Percentiles rank a stretch among this genome's conserved stretches.
These are phyloP conservation scores for Gallirallus australis DNA, from an alignment of 2,797 vertebrate species.

Conservation along the genomic window DNA sequence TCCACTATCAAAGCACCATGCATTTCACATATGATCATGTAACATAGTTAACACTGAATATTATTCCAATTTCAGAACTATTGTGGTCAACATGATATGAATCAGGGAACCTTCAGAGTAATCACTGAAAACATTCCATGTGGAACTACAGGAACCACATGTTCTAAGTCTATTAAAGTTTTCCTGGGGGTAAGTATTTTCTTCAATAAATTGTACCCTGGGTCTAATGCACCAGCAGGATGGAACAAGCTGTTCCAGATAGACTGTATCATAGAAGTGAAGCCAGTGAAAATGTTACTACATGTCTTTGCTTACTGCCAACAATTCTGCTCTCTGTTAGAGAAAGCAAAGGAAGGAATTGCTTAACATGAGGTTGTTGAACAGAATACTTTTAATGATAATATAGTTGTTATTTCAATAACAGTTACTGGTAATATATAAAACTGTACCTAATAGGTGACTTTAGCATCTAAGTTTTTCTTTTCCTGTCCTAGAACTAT, in stretches of 20 bases:
- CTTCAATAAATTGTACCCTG: not conserved
- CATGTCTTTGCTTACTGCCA: not conserved
- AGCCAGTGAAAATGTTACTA: not conserved
- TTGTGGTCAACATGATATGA: slow-evolving; percentile 72
- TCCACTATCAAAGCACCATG: not conserved
- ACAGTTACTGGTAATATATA: not conserved
- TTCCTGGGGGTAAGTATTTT: slow-evolving; percentile 82
- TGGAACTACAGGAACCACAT: slow-evolving; percentile 90
- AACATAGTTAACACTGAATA: not conserved
- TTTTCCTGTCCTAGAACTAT: slow-evolving; percentile 77
- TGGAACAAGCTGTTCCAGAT: not conserved
- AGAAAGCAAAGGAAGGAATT: not conserved
- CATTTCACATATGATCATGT: not conserved
- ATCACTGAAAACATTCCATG: slow-evolving; percentile 92
- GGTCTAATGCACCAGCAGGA: not conserved
- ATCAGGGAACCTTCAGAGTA: slow-evolving; percentile 84
- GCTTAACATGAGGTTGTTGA: not conserved
- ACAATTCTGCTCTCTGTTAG: not conserved
- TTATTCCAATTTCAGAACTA: slow-evolving; percentile 79
- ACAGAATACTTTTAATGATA: not conserved
- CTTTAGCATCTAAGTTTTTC: not conserved
- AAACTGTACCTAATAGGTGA: not conserved
- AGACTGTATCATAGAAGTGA: not conserved
- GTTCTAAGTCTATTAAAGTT: slow-evolving; percentile 92
- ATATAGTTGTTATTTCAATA: not conserved